phyloP scores from a whole-genome alignment of 2,113 vertebrate species.

The Aphelocoma coerulescens region DNA sequence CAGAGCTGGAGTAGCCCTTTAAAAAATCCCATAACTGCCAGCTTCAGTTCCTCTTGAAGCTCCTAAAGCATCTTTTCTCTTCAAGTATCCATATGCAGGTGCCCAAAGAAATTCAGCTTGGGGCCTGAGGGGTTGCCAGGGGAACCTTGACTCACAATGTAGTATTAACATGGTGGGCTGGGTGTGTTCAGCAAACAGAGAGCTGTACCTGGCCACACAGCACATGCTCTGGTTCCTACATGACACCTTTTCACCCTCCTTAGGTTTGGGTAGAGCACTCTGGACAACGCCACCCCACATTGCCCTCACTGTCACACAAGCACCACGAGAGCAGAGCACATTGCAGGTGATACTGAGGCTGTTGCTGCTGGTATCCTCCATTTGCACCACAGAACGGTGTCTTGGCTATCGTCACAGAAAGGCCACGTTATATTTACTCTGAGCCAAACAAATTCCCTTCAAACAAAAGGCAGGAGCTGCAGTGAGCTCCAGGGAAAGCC shows the following conservation, averaged over 20 bases:
- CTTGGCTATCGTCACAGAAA: not conserved
- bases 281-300: fast-evolving
- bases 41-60: not conserved
- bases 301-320: not conserved
- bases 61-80: not conserved
- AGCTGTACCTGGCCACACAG: not conserved
- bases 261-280: not conserved
- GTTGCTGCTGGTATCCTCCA: not conserved
- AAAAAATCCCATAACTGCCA: not conserved
- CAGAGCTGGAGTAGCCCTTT: not conserved
- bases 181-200: not conserved
- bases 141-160: not conserved
- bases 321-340: not conserved
- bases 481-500: constrained; percentile 12
- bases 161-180: not conserved
- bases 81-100: not conserved
- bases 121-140: not conserved
- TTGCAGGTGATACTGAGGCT: not conserved
- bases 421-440: not conserved
- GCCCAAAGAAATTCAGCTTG: not conserved
- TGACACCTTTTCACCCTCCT: not conserved
- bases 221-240: not conserved
- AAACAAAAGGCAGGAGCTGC: not conserved
- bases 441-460: not conserved
- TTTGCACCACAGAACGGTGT: not conserved